phyloP scores from a whole-genome alignment of 2,113 vertebrate genomes.

The Hoplias malabaricus region DNA sequence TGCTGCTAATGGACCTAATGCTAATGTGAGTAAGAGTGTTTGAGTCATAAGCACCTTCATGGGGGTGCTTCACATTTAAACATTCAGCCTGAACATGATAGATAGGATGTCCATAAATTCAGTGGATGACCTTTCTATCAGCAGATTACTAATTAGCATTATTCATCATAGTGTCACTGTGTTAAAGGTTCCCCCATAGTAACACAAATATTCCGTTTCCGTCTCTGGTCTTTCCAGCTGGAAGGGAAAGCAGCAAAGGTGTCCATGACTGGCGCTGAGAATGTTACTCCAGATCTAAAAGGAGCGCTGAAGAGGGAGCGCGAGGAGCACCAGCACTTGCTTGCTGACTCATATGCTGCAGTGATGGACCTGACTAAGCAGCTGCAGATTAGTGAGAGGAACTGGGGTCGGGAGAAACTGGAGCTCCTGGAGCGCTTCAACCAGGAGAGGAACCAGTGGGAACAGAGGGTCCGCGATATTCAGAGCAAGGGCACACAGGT shows the following conservation, averaged over 20 bases:
- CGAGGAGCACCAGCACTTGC: constrained; percentile 93
- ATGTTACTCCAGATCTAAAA: constrained; percentile 84
- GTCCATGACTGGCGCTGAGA: constrained; percentile 61
- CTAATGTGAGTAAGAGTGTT: too few species aligned
- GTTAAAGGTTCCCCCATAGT: background rate
- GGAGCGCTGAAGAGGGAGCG: constrained; percentile 85
- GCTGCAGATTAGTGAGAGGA: constrained; percentile 91
- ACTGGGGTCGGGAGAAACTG: constrained; percentile 94
- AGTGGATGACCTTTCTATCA: background rate
- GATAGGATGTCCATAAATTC: background rate
- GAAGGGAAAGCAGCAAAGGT: constrained; percentile 86
- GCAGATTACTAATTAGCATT: background rate
- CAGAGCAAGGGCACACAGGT: constrained; percentile 84
- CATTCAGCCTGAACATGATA: background rate
- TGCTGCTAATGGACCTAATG: too few species aligned
- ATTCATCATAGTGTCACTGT: background rate
- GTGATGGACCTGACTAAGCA: constrained; percentile 97
- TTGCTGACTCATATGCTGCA: constrained; percentile 92
- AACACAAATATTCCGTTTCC: background rate
- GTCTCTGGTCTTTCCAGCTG: constrained; percentile 69
- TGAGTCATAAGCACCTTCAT: too few species aligned
- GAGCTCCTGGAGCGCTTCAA: constrained; percentile 89
- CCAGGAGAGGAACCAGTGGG: constrained; percentile 87
- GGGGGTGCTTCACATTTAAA: too few species aligned
- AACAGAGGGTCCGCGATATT: constrained; percentile 85